These are phyloP conservation scores for Mastomys coucha DNA, from an alignment of 2,113 vertebrate species.

Conservation along the genomic window DNA sequence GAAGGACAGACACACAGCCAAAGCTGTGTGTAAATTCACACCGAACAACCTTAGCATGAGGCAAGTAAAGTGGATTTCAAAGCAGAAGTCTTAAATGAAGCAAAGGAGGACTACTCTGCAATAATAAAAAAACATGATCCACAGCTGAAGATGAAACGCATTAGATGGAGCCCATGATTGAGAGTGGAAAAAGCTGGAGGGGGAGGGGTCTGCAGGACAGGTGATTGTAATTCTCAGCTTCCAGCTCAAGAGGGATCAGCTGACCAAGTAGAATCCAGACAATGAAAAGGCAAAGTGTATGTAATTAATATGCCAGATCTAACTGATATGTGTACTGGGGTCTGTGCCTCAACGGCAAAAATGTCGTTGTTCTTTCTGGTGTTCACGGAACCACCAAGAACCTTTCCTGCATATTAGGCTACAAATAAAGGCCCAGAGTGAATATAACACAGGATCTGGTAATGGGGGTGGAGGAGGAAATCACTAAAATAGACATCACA, in stretches of 20 bases:
- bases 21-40: background rate
- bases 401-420: background rate
- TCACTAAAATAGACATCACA: constrained; percentile 45
- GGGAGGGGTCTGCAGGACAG: background rate
- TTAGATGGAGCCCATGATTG: background rate
- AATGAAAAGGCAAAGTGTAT: background rate
- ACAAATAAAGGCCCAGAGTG: constrained; percentile 25
- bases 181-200: background rate
- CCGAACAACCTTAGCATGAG: background rate
- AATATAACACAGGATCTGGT: background rate
- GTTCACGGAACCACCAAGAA: background rate
- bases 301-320: background rate
- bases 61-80: background rate
- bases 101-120: background rate
- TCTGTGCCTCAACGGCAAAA: background rate
- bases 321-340: background rate
- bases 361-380: background rate
- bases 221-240: constrained; percentile 25
- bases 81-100: constrained; percentile 9
- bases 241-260: background rate
- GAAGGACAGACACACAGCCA: background rate
- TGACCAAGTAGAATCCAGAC: background rate
- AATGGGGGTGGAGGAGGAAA: background rate
- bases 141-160: background rate
- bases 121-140: constrained; percentile 7